Conservation (phyloP, 2,888 invertebrate genomes). For the Tillus elongatus region DNA sequence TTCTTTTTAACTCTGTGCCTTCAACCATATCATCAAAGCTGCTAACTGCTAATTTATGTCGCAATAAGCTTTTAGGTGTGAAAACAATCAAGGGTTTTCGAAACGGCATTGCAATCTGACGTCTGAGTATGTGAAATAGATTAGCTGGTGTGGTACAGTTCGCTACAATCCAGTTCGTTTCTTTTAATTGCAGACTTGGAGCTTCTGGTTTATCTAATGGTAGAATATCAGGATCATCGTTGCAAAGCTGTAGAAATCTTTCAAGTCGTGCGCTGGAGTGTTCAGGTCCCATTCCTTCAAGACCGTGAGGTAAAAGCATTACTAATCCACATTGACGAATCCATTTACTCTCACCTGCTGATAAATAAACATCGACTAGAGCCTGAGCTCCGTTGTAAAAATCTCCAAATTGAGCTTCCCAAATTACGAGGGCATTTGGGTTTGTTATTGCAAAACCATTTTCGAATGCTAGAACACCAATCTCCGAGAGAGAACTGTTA, state of each 20-base stretch:
- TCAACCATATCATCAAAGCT: constrained; percentile 86
- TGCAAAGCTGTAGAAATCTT: constrained; percentile 86
- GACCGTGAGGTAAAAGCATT: constrained; percentile 72
- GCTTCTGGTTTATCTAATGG: constrained; percentile 75
- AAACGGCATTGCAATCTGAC: constrained; percentile 93
- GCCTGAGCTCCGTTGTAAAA: constrained; percentile 65
- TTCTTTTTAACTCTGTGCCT: constrained; percentile 64
- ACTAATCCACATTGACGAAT: constrained; percentile 71
- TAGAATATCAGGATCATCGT: constrained; percentile 92
- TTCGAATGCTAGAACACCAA: constrained; percentile 59
- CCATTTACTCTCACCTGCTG: constrained; percentile 74
- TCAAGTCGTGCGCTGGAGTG: constrained; percentile 86
- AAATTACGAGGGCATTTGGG: constrained; percentile 61
- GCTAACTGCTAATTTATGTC: constrained; percentile 89
- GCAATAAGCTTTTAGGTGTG: constrained; percentile 92
- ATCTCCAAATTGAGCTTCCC: constrained; percentile 86
- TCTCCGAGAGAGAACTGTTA: constrained; percentile 64
- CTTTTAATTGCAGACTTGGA: constrained; percentile 85
- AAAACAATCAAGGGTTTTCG: constrained; percentile 92
- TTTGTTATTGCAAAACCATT: constrained; percentile 71
- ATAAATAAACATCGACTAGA: constrained; percentile 54
- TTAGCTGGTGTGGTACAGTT: constrained; percentile 95
- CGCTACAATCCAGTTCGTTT: constrained; percentile 92
- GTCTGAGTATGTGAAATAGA: constrained; percentile 87
- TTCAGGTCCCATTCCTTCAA: constrained; percentile 80